Evolutionary conservation across 2,888 invertebrate genomes (phyloP), one percentile per base, ranked within the genome.

Genomic region (Phaedon cochleariae): DNA sequence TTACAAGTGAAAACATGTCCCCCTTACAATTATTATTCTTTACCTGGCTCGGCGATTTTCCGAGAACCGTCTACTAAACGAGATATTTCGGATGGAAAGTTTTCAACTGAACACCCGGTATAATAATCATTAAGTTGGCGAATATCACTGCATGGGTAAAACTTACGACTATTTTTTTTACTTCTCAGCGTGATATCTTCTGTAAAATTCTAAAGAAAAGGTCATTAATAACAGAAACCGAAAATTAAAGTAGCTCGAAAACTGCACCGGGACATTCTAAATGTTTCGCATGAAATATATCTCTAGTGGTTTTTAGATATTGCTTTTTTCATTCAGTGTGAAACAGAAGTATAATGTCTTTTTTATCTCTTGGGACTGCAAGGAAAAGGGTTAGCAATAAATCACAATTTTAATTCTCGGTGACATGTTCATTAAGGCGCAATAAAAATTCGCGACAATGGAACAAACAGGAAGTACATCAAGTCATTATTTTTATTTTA

Each of bases 281-380:
- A 75, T 70, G 73, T 71, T 71, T 65, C 68, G 70, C 67, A 71
- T 79, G 79, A 79, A 79, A 77, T 79, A 79, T 76, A 72, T 71
- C 71, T 72, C 66, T 73, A 66, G 75, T 73, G 77, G 75, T 78
- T 77, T 74, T 74, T 73, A 71, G 75, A 79, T 79, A 80, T 79
- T 79, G 77, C 79, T 78, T 80, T 81, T 80, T 81, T 80, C 78
- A 74, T 75, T 77, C 74, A 74, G 70, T 68, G 66, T 61, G 68
- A 69, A 74, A 73, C 78, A 79, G 77, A 77, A 76, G 77, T 79
- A 78, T 82, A 81, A 80, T 80, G 81, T 80, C 80, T 79, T 81
- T 81, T 82, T 81, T 81, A 81, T 81, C 82, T 80, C 79, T 62
- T 70, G 78, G 79, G 77, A 77, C 73, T 67, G 64, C 69, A 63